Evolutionary conservation across 2,888 invertebrate species (phyloP).

Genomic region (Diloba caeruleocephala): DNA sequence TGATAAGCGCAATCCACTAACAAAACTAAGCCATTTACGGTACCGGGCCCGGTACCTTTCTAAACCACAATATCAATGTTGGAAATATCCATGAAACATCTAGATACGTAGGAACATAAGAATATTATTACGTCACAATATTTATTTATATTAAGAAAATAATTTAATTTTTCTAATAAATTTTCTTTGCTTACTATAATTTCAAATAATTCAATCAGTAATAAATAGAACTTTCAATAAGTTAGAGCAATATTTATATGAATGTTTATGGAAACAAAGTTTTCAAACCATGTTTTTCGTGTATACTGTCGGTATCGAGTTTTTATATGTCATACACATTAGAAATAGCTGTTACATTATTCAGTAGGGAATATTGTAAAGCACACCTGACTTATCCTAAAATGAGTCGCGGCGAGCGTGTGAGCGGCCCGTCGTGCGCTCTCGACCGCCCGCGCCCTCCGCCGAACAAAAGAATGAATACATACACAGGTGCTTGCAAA

Average conservation of each 20-base stretch:
- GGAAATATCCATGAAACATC: too few relatives aligned
- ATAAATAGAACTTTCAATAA: slow-evolving; percentile 6
- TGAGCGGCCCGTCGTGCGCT: slow-evolving; percentile 53
- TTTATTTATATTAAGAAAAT: neutral
- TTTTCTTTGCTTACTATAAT: neutral
- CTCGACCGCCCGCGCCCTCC: slow-evolving; percentile 60
- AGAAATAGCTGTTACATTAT: slow-evolving; percentile 21
- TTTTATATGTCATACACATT: slow-evolving; percentile 17
- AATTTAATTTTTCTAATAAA: slow-evolving; percentile 8
- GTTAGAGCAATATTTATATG: slow-evolving; percentile 21
- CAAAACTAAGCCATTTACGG: too few relatives aligned
- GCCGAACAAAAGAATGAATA: slow-evolving; percentile 76
- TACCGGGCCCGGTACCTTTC: too few relatives aligned
- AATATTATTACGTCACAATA: neutral
- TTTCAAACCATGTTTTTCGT: slow-evolving; percentile 19
- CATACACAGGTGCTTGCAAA: slow-evolving; percentile 69
- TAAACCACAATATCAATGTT: too few relatives aligned
- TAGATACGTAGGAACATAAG: too few relatives aligned
- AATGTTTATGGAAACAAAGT: slow-evolving; percentile 16
- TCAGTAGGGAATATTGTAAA: slow-evolving; percentile 6
- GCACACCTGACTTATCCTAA: slow-evolving; percentile 32
- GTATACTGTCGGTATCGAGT: slow-evolving; percentile 10
- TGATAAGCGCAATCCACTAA: slow-evolving; percentile 18
- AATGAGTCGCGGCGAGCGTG: slow-evolving; percentile 42
- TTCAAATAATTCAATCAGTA: slow-evolving; percentile 1